These are phyloP conservation scores for Todiramphus saurophagus DNA, from an alignment of 2,113 vertebrate species.

Conservation along the genomic window DNA sequence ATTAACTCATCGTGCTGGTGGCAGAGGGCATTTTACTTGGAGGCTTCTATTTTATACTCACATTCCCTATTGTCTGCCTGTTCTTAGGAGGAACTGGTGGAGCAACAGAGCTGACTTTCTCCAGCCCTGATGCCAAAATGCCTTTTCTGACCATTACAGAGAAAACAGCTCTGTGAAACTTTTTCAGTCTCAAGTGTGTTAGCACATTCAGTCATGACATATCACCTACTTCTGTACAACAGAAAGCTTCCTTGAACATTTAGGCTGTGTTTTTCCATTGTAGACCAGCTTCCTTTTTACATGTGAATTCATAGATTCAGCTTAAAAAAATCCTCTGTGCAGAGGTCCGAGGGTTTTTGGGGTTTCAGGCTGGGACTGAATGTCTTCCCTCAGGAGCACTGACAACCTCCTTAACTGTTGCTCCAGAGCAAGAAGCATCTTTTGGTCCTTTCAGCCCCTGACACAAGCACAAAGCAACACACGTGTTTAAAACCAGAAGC, in stretches of 20 bases:
- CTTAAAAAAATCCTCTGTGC: background rate
- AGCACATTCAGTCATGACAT: background rate
- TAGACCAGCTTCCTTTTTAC: background rate
- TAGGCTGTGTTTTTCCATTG: background rate
- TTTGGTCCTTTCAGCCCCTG: background rate
- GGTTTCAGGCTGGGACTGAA: background rate
- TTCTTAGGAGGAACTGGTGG: background rate
- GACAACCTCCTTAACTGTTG: background rate
- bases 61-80: background rate
- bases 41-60: background rate
- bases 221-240: background rate
- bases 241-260: background rate
- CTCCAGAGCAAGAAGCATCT: background rate
- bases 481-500: background rate
- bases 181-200: background rate
- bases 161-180: background rate
- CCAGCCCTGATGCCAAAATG: background rate
- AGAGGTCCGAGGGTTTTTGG: background rate
- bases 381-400: background rate
- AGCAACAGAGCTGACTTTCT: background rate
- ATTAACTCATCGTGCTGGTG: slow-evolving; percentile 38
- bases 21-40: background rate
- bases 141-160: background rate
- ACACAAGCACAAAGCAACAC: background rate
- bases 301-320: background rate